Evolutionary conservation across 1,140 invertebrate species (phyloP).

Genomic region (Drosophila pallidifrons): DNA sequence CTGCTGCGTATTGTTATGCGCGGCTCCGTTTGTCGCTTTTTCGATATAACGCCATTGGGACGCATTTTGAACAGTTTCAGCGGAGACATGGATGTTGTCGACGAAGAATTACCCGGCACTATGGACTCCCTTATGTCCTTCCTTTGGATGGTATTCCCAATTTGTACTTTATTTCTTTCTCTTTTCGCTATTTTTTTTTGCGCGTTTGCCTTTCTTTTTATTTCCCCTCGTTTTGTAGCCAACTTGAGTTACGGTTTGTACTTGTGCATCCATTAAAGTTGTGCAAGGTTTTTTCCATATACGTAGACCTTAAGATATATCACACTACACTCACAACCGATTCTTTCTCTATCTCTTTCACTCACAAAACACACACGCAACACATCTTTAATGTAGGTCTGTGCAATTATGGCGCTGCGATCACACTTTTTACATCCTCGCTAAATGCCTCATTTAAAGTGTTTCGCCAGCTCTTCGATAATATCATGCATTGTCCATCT

Average conservation of each 20-base stretch:
- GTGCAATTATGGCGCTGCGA: conserved; percentile 85
- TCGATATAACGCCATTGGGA: conserved; percentile 94
- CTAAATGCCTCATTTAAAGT: conserved; percentile 86
- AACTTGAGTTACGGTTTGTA: conserved; percentile 73
- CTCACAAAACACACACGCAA: conserved; percentile 5
- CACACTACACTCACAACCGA: conserved; percentile 22
- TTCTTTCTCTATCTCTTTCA: conserved; percentile 24
- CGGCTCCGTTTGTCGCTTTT: conserved; percentile 90
- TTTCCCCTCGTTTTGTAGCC: conserved; percentile 62
- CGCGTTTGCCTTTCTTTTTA: conserved; percentile 44
- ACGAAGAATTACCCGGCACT: conserved; percentile 90
- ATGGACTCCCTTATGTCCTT: conserved; percentile 89
- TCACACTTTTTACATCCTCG: conserved; percentile 87
- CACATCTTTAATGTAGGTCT: conserved; percentile 48
- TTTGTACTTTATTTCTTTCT: conserved; percentile 40
- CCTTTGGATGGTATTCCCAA: conserved; percentile 89
- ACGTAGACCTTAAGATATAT: conserved; percentile 39
- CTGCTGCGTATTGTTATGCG: conserved; percentile 90
- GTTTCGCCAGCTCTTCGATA: conserved; percentile 86
- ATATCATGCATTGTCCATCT: conserved; percentile 88
- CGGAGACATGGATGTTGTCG: conserved; percentile 93
- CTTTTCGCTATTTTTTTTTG: conserved; percentile 85
- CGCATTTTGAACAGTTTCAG: conserved; percentile 94
- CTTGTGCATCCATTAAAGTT: conserved; percentile 24
- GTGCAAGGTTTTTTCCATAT: conserved; percentile 27